Base-by-base conservation (phyloP, 2,113 vertebrate species). In the Ageneiosus marmoratus region DNA sequence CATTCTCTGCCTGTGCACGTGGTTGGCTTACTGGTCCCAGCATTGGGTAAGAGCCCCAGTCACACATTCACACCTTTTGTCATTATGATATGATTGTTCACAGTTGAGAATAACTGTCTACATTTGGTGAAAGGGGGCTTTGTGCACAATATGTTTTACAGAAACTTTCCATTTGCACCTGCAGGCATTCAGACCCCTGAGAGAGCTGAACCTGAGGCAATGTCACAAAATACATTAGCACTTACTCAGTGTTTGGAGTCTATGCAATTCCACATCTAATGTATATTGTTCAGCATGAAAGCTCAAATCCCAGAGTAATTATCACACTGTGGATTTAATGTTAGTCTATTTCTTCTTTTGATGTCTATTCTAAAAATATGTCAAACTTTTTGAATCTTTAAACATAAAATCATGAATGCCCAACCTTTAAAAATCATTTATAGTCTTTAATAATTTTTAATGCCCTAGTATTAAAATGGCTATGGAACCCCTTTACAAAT, bases 11-110 rank as follows among this genome's bases (percentile, higher is more conserved):
- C 12, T 99, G 97, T 84, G 93, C 95, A 81, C 94, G 89, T 0
- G 97, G 96, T 84, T 98, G 97, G 97, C 93, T 99, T 1, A 91
- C 94, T 0, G 95, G 94, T 0, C 94, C 95, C 86, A 90, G 90
- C 9, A 88, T 96, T 0, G 97, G 97, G 97, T 99, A 95, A 96
- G 96, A 73, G 85, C 27, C 27, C 70, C 24, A 75, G 34, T 73
- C 44, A 44, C 50, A 67, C 37, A 27, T 53, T 77, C 32, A 65
- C 53, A 73, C 67, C 22, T 79, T 18, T 62, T 51, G 34, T 24
- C 32, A 74, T 34, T 60, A 73, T 65, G n/a, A 29, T n/a, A 73
- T 65, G n/a, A 29, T n/a, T 79, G 63, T 48, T 69, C 37, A 44
- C 34, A 51, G 65, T 29, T 83, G 80, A 82, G n/a, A 53, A 65